Base-by-base conservation (phyloP, 2,888 invertebrate species). In the Andrena camellia region DNA sequence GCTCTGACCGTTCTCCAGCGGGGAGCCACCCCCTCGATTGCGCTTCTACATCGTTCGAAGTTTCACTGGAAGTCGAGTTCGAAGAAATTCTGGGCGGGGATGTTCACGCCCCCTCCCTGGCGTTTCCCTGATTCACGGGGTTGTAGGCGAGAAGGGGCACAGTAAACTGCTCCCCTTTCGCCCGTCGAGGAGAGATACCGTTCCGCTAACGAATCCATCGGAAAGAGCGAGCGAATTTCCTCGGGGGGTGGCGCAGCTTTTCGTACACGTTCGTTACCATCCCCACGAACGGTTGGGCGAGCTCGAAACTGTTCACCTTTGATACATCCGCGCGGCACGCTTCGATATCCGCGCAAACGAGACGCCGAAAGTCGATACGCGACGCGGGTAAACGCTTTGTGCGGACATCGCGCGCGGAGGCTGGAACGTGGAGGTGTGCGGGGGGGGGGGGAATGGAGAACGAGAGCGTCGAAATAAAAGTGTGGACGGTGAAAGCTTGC, bases 231-330 rank as follows among this genome's bases (percentile, higher is more conserved):
- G 52, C 52, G 8, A 20, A n/a, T 20, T 20, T 52, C 52, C 52
- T 20, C 20, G 2, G 20, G 20, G 52, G n/a, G 20, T 1, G 42
- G 42, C 1, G 26, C 57, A 0, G 8, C 26, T 23, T 23, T 57
- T 26, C 57, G 26, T 23, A 29, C 42, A 42, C 20, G 42, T 35
- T 69, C 57, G 69, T 48, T 69, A 59, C 42, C 26, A 29, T 42
- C 8, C 52, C 20, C 73, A 17, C 3, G 42, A 42, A 67, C 74
- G 42, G 57, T 20, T 48, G 33, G 59, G n/a, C 33, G 67, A 67
- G 74, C 66, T 59, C 31, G 33, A 48, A 60, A 31, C 26, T 23
- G 66, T 73, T 74, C 66, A 67, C 74, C 74, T 74, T 74, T 74
- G 74, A 74, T 74, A 67, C 42, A 42, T 57, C 17, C 33, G n/a